Evolutionary conservation across 2,888 invertebrate species (phyloP).

Genomic region (Hypomecis atomaria): DNA sequence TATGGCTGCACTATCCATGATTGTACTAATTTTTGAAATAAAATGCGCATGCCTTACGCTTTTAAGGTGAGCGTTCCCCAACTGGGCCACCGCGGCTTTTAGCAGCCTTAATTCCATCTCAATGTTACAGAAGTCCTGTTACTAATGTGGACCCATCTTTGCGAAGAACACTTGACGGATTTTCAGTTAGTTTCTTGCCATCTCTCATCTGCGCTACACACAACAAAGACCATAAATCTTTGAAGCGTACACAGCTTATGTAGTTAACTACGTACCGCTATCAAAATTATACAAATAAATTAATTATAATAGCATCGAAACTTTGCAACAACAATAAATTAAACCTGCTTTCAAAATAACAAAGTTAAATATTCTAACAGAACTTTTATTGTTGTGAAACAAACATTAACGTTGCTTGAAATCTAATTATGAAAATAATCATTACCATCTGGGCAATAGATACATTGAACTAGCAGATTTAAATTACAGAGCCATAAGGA

Average conservation of each 20-base stretch:
- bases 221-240: too few species aligned
- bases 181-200: too few species aligned
- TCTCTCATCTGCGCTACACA: too few species aligned
- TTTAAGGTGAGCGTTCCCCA: too few species aligned
- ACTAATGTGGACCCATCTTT: too few species aligned
- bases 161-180: too few species aligned
- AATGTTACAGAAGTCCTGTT: too few species aligned
- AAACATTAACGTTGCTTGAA: conserved; percentile 27
- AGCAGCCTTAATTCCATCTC: too few species aligned
- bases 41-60: too few species aligned
- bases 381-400: conserved; percentile 18
- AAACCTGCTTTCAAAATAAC: conserved; percentile 20
- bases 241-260: background rate
- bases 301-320: conserved; percentile 7
- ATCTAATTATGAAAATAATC: conserved; percentile 24
- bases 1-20: too few species aligned
- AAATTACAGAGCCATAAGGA: background rate
- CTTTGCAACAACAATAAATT: conserved; percentile 21
- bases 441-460: conserved; percentile 24
- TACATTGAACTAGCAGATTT: conserved; percentile 20
- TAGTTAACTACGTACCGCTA: background rate
- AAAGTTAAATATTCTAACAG: conserved; percentile 25
- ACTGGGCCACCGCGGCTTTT: too few species aligned
- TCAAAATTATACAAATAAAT: conserved; percentile 1
- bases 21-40: too few species aligned